These are phyloP conservation scores for Dinocampus coccinellae DNA, from an alignment of 2,888 invertebrate species.

Conservation along the genomic window DNA sequence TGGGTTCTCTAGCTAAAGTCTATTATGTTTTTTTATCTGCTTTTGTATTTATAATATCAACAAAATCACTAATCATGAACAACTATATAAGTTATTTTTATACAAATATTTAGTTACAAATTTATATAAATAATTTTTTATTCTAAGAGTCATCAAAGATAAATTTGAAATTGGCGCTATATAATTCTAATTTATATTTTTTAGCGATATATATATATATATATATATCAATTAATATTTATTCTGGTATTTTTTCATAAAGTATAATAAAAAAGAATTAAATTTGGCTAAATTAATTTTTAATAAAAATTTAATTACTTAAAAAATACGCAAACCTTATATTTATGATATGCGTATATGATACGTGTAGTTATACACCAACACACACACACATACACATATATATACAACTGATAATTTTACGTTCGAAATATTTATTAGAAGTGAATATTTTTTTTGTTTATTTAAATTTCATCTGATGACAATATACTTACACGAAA, in stretches of 20 bases:
- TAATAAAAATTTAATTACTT: too few relatives aligned
- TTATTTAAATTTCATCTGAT: too few relatives aligned
- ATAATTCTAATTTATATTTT: constrained; percentile 19
- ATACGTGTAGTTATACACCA: too few relatives aligned
- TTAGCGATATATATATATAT: neutral
- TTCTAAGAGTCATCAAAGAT: constrained; percentile 29
- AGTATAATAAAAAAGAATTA: neutral
- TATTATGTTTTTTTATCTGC: neutral
- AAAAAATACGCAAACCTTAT: too few relatives aligned
- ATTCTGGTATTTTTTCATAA: neutral
- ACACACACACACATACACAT: too few relatives aligned
- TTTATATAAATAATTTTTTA: neutral
- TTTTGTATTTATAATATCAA: constrained; percentile 54
- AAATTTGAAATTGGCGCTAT: constrained; percentile 24
- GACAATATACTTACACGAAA: too few relatives aligned
- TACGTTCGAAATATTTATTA: too few relatives aligned
- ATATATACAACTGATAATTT: too few relatives aligned
- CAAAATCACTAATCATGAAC: constrained; percentile 16
- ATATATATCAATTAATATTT: neutral
- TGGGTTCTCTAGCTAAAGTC: constrained; percentile 78
- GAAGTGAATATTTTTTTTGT: too few relatives aligned
- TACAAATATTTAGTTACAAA: neutral
- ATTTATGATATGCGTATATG: too few relatives aligned
- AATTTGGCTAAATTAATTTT: too few relatives aligned
- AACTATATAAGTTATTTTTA: neutral